Conservation (phyloP, 2,113 vertebrate genomes). For the Stomatorhinus ivindoensis region DNA sequence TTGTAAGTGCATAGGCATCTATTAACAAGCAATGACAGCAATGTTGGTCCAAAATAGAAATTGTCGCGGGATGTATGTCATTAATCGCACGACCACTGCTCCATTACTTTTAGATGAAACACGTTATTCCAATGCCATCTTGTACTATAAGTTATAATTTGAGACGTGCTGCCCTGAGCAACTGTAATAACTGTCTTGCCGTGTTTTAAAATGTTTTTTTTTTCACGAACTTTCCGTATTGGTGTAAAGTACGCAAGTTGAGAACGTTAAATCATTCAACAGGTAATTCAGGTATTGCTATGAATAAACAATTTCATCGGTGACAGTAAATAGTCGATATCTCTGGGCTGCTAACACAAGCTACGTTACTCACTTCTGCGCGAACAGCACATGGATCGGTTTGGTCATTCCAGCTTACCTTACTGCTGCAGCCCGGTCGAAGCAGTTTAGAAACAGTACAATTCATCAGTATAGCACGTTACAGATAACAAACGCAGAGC, state of each 20-base stretch:
- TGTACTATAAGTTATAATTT: not conserved
- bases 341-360: not conserved
- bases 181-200: not conserved
- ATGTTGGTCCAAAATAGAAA: not conserved
- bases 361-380: not conserved
- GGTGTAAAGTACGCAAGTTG: not conserved
- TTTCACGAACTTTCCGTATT: not conserved
- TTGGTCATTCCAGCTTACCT: not conserved
- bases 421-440: not conserved
- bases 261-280: not conserved
- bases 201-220: not conserved
- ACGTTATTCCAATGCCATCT: not conserved
- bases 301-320: not conserved
- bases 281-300: not conserved
- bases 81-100: not conserved
- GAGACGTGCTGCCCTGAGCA: not conserved
- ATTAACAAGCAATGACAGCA: not conserved
- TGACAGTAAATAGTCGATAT: not conserved
- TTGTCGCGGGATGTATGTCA: not conserved
- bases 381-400: not conserved
- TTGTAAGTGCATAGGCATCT: not conserved
- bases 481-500: not conserved
- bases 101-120: not conserved
- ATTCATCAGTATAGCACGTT: constrained; percentile 13
- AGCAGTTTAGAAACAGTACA: not conserved